Percentiles rank a stretch among this genome's conserved stretches.
These are phyloP conservation scores for Rhombomys opimus DNA, from an alignment of 2,113 vertebrate species.

Conservation along the genomic window DNA sequence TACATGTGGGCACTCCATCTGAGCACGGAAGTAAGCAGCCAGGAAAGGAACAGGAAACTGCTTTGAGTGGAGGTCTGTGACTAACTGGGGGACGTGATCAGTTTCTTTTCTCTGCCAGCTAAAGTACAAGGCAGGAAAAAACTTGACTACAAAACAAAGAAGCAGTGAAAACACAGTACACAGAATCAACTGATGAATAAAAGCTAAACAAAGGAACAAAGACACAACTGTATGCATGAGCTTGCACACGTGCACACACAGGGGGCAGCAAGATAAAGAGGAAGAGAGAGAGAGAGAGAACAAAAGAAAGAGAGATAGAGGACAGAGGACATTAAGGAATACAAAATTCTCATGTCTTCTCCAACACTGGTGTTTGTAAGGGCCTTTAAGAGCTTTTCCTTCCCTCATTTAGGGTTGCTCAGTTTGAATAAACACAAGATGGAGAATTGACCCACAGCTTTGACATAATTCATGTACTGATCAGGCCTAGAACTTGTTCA, in stretches of 20 bases:
- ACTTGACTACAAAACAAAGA: not conserved
- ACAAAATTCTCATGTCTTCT: not conserved
- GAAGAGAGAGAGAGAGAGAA: not conserved
- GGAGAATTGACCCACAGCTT: no score
- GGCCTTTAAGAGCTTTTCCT: not conserved
- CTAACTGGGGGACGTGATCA: not conserved
- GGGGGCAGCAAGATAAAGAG: not conserved
- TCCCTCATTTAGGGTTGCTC: no score
- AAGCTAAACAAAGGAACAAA: not conserved
- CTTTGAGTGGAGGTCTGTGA: no score
- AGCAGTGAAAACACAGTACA: not conserved
- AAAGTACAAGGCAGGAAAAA: not conserved
- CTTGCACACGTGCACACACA: no score
- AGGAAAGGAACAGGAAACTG: no score
- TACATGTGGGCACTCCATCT: no score
- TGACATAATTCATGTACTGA: not conserved
- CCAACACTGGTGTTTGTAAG: not conserved
- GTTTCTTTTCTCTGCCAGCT: not conserved
- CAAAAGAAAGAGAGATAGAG: not conserved
- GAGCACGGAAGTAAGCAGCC: no score
- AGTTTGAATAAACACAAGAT: no score
- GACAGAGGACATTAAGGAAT: not conserved
- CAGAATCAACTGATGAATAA: not conserved
- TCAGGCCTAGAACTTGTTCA: not conserved
- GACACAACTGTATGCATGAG: no score